Conservation (phyloP, 1,140 invertebrate species). For the Sweltsa coloradensis region DNA sequence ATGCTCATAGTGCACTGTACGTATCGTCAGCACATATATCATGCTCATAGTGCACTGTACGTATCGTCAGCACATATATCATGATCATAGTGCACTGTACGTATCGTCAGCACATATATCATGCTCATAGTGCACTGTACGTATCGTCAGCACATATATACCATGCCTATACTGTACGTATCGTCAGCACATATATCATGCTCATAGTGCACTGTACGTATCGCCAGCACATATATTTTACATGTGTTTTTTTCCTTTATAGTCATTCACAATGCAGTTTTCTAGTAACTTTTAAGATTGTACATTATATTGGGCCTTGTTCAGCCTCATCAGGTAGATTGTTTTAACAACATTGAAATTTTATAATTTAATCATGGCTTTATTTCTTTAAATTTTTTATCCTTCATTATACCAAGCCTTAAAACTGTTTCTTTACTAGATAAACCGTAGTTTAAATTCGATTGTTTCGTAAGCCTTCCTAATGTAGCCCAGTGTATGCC, state of each 20-base stretch:
- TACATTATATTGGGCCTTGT: too few relatives aligned
- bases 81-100: constrained; percentile 26
- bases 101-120: constrained; percentile 62
- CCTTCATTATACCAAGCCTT: background rate
- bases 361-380: background rate
- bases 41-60: background rate
- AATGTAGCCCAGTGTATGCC: background rate
- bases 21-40: constrained; percentile 28
- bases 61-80: background rate
- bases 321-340: too few relatives aligned
- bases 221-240: too few relatives aligned
- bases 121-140: constrained; percentile 66
- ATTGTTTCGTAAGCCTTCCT: background rate
- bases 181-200: background rate
- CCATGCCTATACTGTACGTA: background rate
- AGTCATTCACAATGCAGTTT: too few relatives aligned
- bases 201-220: background rate
- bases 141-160: constrained; percentile 27
- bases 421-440: background rate
- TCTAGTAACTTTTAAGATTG: too few relatives aligned
- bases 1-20: constrained; percentile 67
- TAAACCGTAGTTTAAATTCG: background rate
- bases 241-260: too few relatives aligned
- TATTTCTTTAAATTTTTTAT: background rate
- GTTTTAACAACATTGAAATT: background rate